Conservation (phyloP, 2,113 vertebrate species). For the Hippocampus zosterae region DNA sequence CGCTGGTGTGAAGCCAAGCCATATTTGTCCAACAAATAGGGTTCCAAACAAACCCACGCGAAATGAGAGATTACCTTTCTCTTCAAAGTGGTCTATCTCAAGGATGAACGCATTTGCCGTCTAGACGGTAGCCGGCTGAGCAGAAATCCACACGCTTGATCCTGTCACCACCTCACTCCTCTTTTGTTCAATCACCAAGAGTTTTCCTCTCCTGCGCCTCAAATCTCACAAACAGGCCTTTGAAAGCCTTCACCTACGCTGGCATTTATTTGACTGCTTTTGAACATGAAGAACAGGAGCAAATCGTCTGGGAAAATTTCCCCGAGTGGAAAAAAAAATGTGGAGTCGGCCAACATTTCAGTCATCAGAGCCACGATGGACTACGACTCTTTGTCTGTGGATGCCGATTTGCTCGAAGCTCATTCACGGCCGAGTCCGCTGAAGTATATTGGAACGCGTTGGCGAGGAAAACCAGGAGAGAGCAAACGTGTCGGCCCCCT, state of each 20-base stretch:
- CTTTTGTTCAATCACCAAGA: background rate
- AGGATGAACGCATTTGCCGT: slow-evolving; percentile 43
- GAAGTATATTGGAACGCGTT: slow-evolving; percentile 3
- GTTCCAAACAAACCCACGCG: background rate
- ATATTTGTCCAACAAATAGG: background rate
- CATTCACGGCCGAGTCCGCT: slow-evolving; percentile 1
- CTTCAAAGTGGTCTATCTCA: slow-evolving; percentile 40
- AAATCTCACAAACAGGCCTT: background rate
- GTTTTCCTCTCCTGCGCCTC: background rate
- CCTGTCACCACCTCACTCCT: slow-evolving; percentile 1
- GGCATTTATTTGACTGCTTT: background rate
- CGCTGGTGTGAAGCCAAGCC: background rate
- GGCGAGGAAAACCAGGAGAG: slow-evolving; percentile 65
- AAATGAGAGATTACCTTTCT: slow-evolving; percentile 33
- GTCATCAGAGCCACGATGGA: slow-evolving; percentile 45
- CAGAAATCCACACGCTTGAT: slow-evolving; percentile 29
- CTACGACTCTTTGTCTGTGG: slow-evolving; percentile 43
- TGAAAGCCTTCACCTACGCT: background rate
- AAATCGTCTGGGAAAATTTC: slow-evolving; percentile 9
- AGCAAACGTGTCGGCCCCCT: slow-evolving; percentile 57
- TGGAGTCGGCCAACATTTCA: slow-evolving; percentile 18
- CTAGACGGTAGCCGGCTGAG: slow-evolving; percentile 43
- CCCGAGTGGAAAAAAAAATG: background rate
- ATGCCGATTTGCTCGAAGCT: slow-evolving; percentile 30
- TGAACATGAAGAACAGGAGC: slow-evolving; percentile 1